Evolutionary conservation across 2,113 vertebrate species (phyloP).

Genomic region (Motacilla alba): DNA sequence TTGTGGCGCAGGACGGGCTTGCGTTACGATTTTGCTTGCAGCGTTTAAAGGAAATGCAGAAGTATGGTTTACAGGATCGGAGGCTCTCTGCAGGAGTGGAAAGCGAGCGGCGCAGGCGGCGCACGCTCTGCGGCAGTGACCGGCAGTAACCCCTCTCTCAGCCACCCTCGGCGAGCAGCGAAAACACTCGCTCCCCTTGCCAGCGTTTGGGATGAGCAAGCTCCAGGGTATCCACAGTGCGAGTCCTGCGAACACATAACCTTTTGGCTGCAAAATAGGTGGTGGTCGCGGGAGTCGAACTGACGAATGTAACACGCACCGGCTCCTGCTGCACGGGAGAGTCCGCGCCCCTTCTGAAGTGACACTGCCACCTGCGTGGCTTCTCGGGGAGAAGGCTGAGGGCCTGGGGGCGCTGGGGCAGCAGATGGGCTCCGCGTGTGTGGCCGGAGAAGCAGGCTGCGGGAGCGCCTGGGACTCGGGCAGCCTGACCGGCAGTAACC

Average conservation of each 20-base stretch:
- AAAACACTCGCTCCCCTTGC: not conserved
- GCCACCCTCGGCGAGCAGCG: not conserved
- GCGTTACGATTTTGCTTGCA: not conserved
- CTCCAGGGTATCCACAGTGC: not conserved
- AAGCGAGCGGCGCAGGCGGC: not conserved
- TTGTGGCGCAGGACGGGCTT: not conserved
- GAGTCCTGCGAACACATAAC: not conserved
- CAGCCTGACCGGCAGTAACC: slow-evolving; percentile 69
- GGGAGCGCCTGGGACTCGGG: not conserved
- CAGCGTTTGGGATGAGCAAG: not conserved
- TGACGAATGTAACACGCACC: rapidly evolving
- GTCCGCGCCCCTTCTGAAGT: rapidly evolving
- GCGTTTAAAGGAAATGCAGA: not conserved
- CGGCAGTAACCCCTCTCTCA: slow-evolving; percentile 67
- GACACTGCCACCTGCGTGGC: not conserved
- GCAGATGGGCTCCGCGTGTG: not conserved
- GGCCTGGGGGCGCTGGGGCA: too few relatives aligned
- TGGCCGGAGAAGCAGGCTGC: not conserved
- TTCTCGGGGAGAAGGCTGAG: not conserved
- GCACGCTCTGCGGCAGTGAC: slow-evolving; percentile 29
- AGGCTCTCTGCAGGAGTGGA: not conserved
- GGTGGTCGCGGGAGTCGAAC: not conserved
- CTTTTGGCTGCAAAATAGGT: not conserved
- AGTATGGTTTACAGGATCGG: not conserved
- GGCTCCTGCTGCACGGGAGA: not conserved